phyloP scores from a whole-genome alignment of 1,140 invertebrate species.

The Druon quercuslanigerum region DNA sequence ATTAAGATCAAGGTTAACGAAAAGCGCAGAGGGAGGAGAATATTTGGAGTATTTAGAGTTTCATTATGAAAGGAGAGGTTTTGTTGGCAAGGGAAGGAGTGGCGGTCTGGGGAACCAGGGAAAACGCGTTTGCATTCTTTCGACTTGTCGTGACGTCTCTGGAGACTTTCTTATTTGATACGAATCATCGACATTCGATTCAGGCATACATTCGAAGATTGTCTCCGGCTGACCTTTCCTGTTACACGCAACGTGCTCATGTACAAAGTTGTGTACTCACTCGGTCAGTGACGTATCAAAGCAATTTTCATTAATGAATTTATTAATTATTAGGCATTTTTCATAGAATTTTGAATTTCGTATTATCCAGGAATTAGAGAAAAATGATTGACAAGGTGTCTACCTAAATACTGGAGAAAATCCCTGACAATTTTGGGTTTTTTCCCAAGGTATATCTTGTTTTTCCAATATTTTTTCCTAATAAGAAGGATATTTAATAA shows the following conservation, averaged over 20 bases:
- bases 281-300: not conserved
- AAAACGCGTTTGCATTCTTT: conserved; percentile 28
- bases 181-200: conserved; percentile 25
- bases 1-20: conserved; percentile 6
- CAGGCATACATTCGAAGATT: conserved; percentile 18
- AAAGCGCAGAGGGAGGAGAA: not conserved
- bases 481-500: too few species aligned
- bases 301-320: not conserved
- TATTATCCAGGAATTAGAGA: too few species aligned
- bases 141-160: not conserved
- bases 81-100: not conserved
- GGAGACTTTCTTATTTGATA: conserved; percentile 26
- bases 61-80: not conserved
- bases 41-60: not conserved
- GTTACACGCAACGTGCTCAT: conserved; percentile 9
- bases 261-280: conserved; percentile 10
- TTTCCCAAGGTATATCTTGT: too few species aligned
- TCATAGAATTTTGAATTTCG: too few species aligned
- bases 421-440: too few species aligned
- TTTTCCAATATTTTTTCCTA: too few species aligned
- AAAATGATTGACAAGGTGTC: too few species aligned
- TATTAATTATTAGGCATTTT: too few species aligned
- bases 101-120: not conserved
- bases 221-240: conserved; percentile 22
- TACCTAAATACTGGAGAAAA: too few species aligned